Conservation (phyloP, 2,888 invertebrate species). For the Hedychridium roseum region DNA sequence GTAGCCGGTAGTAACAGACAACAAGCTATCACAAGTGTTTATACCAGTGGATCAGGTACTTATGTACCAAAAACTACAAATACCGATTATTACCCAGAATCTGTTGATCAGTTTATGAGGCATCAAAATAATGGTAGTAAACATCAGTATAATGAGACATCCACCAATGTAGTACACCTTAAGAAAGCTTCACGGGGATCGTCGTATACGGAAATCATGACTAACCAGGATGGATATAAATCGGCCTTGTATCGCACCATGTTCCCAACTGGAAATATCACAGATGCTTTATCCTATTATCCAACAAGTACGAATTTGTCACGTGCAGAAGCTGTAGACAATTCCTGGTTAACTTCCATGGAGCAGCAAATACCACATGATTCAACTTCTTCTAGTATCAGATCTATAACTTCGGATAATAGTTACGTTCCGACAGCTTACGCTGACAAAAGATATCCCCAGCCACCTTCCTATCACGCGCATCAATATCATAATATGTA, state of each 20-base stretch:
- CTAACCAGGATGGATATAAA: constrained; percentile 74
- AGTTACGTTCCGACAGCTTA: constrained; percentile 55
- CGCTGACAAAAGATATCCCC: constrained; percentile 52
- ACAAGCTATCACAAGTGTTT: constrained; percentile 77
- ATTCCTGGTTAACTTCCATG: constrained; percentile 70
- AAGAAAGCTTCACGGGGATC: constrained; percentile 50
- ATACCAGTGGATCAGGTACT: constrained; percentile 73
- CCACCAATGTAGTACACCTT: constrained; percentile 48
- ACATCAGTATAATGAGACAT: constrained; percentile 59
- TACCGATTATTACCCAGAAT: constrained; percentile 70
- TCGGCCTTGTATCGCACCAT: constrained; percentile 72
- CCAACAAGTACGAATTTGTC: constrained; percentile 74
- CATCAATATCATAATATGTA: constrained; percentile 55
- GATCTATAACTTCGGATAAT: constrained; percentile 55
- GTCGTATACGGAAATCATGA: constrained; percentile 66
- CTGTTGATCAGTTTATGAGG: constrained; percentile 70
- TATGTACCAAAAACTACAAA: constrained; percentile 69
- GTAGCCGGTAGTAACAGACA: constrained; percentile 77
- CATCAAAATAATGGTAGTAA: constrained; percentile 58
- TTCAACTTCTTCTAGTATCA: constrained; percentile 67
- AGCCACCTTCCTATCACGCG: constrained; percentile 57
- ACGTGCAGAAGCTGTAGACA: constrained; percentile 67
- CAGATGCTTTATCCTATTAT: constrained; percentile 83
- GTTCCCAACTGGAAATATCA: constrained; percentile 76
- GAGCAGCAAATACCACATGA: constrained; percentile 66